phyloP scores from a whole-genome alignment of 2,888 invertebrate species.

The Volucella bombylans region DNA sequence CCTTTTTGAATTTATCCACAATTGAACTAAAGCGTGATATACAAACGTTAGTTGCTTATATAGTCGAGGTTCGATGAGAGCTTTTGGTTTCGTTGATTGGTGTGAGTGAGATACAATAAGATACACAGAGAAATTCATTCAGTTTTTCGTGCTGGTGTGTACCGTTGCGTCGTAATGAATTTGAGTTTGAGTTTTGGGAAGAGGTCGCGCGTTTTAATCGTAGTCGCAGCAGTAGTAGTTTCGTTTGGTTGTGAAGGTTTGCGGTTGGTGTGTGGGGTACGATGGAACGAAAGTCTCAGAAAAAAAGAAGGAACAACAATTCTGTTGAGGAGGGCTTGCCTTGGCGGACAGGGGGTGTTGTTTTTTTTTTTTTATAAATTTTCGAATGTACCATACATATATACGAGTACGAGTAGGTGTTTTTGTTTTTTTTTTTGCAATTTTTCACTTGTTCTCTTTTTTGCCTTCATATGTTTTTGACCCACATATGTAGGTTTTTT shows the following conservation, averaged over 20 bases:
- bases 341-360: not conserved
- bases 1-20: slow-evolving; percentile 79
- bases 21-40: slow-evolving; percentile 81
- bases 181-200: not conserved
- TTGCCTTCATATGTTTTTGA: slow-evolving; percentile 21
- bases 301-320: not conserved
- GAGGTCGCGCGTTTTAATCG: slow-evolving; percentile 14
- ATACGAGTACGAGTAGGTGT: not conserved
- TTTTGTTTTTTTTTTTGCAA: slow-evolving; percentile 20
- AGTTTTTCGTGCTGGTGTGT: slow-evolving; percentile 42
- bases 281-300: not conserved
- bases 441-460: slow-evolving; percentile 10
- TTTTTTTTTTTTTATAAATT: slow-evolving; percentile 6
- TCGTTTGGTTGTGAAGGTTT: not conserved
- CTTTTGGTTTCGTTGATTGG: slow-evolving; percentile 31
- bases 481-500: slow-evolving; percentile 45
- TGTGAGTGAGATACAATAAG: slow-evolving; percentile 60
- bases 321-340: not conserved
- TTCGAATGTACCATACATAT: not conserved
- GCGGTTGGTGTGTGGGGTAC: not conserved
- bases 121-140: slow-evolving; percentile 61
- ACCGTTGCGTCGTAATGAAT: not conserved
- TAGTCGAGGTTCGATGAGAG: slow-evolving; percentile 76
- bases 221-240: not conserved
- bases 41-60: slow-evolving; percentile 80